Conservation (phyloP, 2,888 invertebrate species). For the Apodemia duryi region DNA sequence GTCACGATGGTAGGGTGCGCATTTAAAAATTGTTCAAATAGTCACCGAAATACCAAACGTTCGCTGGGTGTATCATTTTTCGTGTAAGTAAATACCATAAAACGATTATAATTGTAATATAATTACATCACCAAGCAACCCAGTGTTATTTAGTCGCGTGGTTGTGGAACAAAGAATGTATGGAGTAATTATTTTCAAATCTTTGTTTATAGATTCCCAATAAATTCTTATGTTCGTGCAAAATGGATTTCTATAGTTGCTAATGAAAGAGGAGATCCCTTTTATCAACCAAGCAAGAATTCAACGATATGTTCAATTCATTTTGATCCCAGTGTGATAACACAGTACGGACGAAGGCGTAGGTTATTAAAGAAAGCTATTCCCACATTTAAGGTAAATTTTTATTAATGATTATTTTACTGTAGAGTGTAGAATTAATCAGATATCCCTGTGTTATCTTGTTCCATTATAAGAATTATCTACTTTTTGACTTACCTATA, state of each 20-base stretch:
- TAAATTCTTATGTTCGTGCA: background rate
- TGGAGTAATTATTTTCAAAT: background rate
- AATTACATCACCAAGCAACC: no score
- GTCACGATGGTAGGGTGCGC: background rate
- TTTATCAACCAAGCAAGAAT: conserved; percentile 1
- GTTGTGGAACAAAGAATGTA: background rate
- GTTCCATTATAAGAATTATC: no score
- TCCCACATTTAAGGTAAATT: background rate
- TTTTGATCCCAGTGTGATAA: background rate
- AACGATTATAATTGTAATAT: no score
- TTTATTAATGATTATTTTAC: no score
- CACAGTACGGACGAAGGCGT: background rate
- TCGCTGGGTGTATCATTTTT: no score
- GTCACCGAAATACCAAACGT: background rate
- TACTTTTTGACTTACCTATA: no score
- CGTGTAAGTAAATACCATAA: no score
- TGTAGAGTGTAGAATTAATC: no score
- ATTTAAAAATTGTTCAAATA: background rate
- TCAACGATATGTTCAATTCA: background rate
- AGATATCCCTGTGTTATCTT: no score
- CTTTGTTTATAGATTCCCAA: conserved; percentile 4
- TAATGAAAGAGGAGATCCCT: background rate
- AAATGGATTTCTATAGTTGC: background rate
- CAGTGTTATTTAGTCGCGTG: no score
- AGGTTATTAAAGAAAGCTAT: background rate